Evolutionary conservation across 1,140 invertebrate genomes (phyloP).

Genomic region (Triops longicaudatus): DNA sequence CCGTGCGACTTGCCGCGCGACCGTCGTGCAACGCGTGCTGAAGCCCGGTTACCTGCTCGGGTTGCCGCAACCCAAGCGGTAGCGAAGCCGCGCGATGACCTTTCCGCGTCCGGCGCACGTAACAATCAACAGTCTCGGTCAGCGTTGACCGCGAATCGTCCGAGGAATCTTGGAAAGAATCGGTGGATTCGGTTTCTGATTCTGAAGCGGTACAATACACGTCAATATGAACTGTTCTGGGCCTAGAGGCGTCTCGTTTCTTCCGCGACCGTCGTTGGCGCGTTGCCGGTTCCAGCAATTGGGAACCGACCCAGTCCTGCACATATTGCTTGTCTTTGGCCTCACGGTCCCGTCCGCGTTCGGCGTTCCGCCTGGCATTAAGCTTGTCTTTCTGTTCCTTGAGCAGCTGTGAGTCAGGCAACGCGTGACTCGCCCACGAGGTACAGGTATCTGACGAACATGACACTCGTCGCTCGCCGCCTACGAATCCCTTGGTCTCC

Average conservation of each 20-base stretch:
- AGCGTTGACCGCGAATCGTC: constrained; percentile 19
- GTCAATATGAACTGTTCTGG: constrained; percentile 64
- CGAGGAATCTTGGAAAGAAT: not conserved
- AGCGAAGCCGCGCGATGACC: not conserved
- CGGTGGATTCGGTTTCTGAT: constrained; percentile 38
- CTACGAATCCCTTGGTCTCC: not conserved
- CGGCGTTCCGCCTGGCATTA: not conserved
- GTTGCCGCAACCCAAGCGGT: constrained; percentile 4
- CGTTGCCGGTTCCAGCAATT: constrained; percentile 21
- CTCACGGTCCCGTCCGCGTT: too few species aligned
- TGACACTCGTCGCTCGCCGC: not conserved
- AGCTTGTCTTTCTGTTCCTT: constrained; percentile 2
- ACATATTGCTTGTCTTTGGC: not conserved
- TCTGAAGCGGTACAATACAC: constrained; percentile 66
- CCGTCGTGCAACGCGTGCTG: not conserved
- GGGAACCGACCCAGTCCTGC: not conserved
- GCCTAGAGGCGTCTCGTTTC: constrained; percentile 36
- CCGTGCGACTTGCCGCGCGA: not conserved
- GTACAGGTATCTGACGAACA: not conserved
- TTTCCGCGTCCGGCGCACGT: constrained; percentile 14
- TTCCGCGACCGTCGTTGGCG: constrained; percentile 18
- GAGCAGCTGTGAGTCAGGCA: not conserved
- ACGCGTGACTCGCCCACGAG: not conserved
- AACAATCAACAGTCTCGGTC: not conserved
- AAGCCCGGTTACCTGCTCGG: not conserved